phyloP scores from a whole-genome alignment of 2,113 vertebrate genomes.

The Otis tarda region DNA sequence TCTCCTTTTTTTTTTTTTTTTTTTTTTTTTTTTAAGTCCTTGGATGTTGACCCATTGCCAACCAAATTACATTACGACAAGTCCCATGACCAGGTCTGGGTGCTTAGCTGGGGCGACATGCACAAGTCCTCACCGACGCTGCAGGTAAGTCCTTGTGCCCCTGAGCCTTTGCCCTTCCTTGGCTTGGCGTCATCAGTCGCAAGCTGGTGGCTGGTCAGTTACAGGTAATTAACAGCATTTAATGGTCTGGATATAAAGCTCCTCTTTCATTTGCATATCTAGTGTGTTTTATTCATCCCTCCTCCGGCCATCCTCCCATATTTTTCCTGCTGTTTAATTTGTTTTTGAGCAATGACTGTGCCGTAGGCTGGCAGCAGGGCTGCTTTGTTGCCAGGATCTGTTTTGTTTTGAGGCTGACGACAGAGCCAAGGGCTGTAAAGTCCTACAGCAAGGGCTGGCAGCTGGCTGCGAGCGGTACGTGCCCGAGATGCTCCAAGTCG shows the following conservation, averaged over 20 bases:
- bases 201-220: background rate
- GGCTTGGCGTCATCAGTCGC: background rate
- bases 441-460: background rate
- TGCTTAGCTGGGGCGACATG: conserved; percentile 89
- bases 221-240: conserved; percentile 12
- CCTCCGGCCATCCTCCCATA: background rate
- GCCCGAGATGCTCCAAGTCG: background rate
- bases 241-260: background rate
- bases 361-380: conserved; percentile 15
- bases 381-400: background rate
- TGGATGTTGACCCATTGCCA: conserved; percentile 88
- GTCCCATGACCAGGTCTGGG: conserved; percentile 96
- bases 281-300: background rate
- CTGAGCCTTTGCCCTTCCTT: background rate
- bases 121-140: conserved; percentile 81
- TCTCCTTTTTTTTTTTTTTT: background rate
- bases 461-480: background rate
- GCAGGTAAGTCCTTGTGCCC: conserved; percentile 78
- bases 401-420: conserved; percentile 5
- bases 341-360: background rate
- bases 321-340: conserved; percentile 45
- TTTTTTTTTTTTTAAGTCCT: conserved; percentile 74
- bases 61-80: conserved; percentile 94
- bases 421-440: background rate
- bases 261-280: conserved; percentile 3